These are phyloP conservation scores for Tupiocoris notatus DNA, from an alignment of 2,888 invertebrate species.

Conservation along the genomic window DNA sequence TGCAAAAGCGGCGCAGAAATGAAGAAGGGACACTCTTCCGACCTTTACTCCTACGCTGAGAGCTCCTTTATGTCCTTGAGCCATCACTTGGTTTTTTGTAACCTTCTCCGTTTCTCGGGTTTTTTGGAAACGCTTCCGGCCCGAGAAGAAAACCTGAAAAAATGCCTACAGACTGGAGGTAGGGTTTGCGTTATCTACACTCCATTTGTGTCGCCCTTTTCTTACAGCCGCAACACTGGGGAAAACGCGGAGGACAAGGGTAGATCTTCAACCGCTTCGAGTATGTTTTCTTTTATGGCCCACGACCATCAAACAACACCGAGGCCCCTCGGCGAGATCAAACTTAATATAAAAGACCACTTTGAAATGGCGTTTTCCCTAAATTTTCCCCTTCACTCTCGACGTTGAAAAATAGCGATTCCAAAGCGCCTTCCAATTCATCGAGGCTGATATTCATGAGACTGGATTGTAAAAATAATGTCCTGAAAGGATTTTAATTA, in stretches of 20 bases:
- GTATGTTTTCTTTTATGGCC: slow-evolving; percentile 40
- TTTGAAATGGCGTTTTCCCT: slow-evolving; percentile 4
- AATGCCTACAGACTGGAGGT: slow-evolving; percentile 11
- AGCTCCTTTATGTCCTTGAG: slow-evolving; percentile 31
- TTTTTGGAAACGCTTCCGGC: slow-evolving; percentile 20
- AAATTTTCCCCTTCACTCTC: no score
- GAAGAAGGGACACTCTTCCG: slow-evolving; percentile 14
- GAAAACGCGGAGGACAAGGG: neutral
- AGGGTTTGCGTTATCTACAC: slow-evolving; percentile 33
- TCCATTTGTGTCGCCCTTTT: slow-evolving; percentile 37
- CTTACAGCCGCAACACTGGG: neutral
- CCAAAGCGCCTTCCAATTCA: no score
- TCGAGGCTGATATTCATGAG: no score
- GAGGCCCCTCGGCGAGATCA: slow-evolving; percentile 8
- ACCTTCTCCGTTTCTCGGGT: slow-evolving; percentile 16
- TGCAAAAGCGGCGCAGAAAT: neutral
- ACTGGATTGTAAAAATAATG: no score
- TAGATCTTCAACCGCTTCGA: slow-evolving; percentile 36
- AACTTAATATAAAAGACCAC: slow-evolving; percentile 37
- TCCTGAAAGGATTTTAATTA: no score
- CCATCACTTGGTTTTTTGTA: slow-evolving; percentile 38
- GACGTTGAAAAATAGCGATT: no score
- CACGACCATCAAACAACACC: slow-evolving; percentile 38
- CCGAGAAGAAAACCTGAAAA: slow-evolving; percentile 9
- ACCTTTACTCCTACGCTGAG: neutral